Evolutionary conservation across 2,797 vertebrate genomes (phyloP), one percentile per base, ranked within the genome.

Genomic region (Anguilla anguilla): DNA sequence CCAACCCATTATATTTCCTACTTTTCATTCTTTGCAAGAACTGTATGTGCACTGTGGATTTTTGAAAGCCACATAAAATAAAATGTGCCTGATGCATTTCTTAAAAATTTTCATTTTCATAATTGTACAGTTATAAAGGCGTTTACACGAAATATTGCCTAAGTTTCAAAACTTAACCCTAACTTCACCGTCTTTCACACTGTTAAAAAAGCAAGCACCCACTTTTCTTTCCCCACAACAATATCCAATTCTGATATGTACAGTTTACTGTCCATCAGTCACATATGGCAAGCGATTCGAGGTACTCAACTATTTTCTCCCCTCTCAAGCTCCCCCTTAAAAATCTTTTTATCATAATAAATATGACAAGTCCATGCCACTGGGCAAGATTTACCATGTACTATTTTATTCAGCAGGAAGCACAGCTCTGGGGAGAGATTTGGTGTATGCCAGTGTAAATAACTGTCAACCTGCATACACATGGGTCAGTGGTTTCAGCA

Each of bases 371-470:
- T 85, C 90, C 87, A 89, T 88, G 91, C 92, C 92, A 89, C 43
- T 17, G 91, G 92, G 90, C 89, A 87, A 51, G 74, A 88, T 92
- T 94, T 91, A 92, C 88, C 85, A 87, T 91, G 90, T 92, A 87
- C 83, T 49, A 74, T 90, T 92, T 93, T 91, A 93, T 94, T 93
- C 93, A 93, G 94, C 91, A 92, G 91, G 93, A 94, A 94, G 90
- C 91, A 89, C 92, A 85, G 93, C 94, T 91, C 85, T 84, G 87
- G 93, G 72, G 93, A 92, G 88, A 90, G 92, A 93, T 93, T 94
- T 92, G 89, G 90, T 86, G 31, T 77, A 74, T 85, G 90, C 90
- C 93, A 91, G 89, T 87, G 89, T 89, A 88, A 87, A 86, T 49
- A 55, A 89, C 89, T 64, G 91, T 93, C 35, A 77, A 17, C 72